A percentile compares a stretch with the other conserved stretches of the same genome.
These are phyloP conservation scores for Zapornia atra DNA, from an alignment of 2,113 vertebrate species.

Conservation along the genomic window DNA sequence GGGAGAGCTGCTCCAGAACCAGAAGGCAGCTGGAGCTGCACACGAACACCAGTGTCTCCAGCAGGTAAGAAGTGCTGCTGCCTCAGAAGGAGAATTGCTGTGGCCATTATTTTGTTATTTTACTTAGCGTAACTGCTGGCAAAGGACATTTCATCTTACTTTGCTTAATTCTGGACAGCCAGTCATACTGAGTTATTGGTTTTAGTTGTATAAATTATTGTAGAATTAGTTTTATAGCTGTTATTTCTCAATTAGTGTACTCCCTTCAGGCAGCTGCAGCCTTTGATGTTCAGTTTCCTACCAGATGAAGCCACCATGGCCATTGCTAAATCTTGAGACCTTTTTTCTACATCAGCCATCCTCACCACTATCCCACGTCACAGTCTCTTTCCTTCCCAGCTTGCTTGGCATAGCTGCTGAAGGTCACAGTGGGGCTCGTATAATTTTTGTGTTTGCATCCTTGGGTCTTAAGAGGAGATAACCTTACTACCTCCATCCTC, in stretches of 20 bases:
- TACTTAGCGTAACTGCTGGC: neutral
- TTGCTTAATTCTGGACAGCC: constrained; percentile 57
- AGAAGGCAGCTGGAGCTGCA: neutral
- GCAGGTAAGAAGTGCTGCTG: neutral
- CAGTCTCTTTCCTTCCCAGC: neutral
- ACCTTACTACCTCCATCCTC: neutral
- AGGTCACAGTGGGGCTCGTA: neutral
- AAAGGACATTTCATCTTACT: constrained; percentile 46
- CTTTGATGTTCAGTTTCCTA: constrained; percentile 20
- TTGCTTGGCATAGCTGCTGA: neutral
- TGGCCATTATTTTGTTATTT: neutral
- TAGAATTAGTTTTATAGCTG: constrained; percentile 60
- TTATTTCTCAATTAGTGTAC: constrained; percentile 65
- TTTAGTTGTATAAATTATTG: constrained; percentile 53
- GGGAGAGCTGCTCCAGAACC: neutral
- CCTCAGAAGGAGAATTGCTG: neutral
- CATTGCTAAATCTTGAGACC: neutral
- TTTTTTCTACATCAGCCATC: neutral
- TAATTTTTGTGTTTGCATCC: neutral
- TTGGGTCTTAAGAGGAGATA: neutral
- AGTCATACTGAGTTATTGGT: constrained; percentile 60
- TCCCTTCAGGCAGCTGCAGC: constrained; percentile 13
- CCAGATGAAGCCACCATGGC: neutral
- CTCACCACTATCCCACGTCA: neutral
- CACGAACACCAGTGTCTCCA: neutral